Evolutionary conservation across 2,113 vertebrate genomes (phyloP), one percentile per base, ranked within the genome.

Genomic region (Nicator chloris): DNA sequence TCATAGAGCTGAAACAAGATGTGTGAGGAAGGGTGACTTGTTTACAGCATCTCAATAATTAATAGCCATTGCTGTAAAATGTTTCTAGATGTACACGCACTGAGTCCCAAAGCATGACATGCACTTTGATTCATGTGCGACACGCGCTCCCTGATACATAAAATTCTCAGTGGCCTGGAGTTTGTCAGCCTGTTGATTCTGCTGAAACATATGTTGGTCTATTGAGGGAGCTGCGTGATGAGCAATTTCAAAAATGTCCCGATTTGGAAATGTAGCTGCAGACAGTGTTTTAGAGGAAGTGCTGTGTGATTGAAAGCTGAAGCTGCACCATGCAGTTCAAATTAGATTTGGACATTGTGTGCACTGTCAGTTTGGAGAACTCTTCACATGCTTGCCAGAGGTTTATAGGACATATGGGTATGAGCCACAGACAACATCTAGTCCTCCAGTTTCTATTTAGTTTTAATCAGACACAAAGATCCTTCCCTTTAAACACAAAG

Each of bases 151-250:
- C 89, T 22, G 45, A 92, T 77, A 89, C 78, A 85, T 92, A 94
- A 92, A 93, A 93, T 92, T 94, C 82, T 93, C 44, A 71, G 76
- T 72, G 93, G 80, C 93, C 95, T 96, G 96, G 93, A 94, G 80
- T 93, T 93, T 94, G 93, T 96, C 96, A 97, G 88, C 82, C 82
- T 93, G 93, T 96, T 95, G 93, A 71, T 81, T 95, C 82, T 96
- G 76, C 65, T 81, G 92, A 95, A 97, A 83, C 92, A 80, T 96
- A 96, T 94, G 70, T 85, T 85, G 86, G 50, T 78, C 70, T 95
- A 69, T 73, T 84, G 92, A 97, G 86, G 65, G 81, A 90, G 51
- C 78, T 92, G 70, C 4, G 0, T 91, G 78, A 96, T 93, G 75
- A 82, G 66, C 89, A 88, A 95, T 90, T 94, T 94, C 71, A 83